Conservation (phyloP, 2,797 vertebrate genomes). For the Toxotes lorentzi region DNA sequence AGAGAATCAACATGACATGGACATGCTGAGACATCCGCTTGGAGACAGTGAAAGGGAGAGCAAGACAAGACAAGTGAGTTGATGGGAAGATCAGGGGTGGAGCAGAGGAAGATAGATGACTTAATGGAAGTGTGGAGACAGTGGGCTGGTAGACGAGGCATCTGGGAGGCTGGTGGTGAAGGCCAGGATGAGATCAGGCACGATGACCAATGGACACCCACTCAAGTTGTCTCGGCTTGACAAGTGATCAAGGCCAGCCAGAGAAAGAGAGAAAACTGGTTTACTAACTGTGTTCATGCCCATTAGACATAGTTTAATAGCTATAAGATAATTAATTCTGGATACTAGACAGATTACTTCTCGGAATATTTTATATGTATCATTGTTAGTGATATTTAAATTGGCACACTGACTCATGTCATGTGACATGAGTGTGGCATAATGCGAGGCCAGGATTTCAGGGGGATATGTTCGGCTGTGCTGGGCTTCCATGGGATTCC, state of each 20-base stretch:
- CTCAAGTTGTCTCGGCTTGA: conserved; percentile 74
- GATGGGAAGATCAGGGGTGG: conserved; percentile 79
- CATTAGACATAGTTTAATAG: background rate
- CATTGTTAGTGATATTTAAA: conserved; percentile 24
- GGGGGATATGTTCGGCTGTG: conserved; percentile 55
- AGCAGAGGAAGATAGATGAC: conserved; percentile 86
- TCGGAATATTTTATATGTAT: conserved; percentile 1
- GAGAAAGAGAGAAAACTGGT: conserved; percentile 52
- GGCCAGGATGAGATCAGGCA: conserved; percentile 78
- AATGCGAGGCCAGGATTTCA: conserved; percentile 46
- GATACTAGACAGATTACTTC: background rate
- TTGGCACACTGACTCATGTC: conserved; percentile 9
- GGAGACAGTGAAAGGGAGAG: conserved; percentile 49
- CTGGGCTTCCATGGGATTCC: conserved; percentile 59
- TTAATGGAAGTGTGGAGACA: conserved; percentile 84
- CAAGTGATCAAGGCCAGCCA: conserved; percentile 78
- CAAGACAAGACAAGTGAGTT: conserved; percentile 77
- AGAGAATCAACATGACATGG: conserved; percentile 56
- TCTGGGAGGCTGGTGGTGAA: conserved; percentile 80
- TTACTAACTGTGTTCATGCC: conserved; percentile 38
- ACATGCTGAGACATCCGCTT: conserved; percentile 51
- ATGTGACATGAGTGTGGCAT: conserved; percentile 26
- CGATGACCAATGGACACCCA: conserved; percentile 81
- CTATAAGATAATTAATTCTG: conserved; percentile 5
- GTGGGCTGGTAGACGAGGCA: conserved; percentile 82